Evolutionary conservation across 1,140 invertebrate species (phyloP).

Genomic region (Solen grandis): DNA sequence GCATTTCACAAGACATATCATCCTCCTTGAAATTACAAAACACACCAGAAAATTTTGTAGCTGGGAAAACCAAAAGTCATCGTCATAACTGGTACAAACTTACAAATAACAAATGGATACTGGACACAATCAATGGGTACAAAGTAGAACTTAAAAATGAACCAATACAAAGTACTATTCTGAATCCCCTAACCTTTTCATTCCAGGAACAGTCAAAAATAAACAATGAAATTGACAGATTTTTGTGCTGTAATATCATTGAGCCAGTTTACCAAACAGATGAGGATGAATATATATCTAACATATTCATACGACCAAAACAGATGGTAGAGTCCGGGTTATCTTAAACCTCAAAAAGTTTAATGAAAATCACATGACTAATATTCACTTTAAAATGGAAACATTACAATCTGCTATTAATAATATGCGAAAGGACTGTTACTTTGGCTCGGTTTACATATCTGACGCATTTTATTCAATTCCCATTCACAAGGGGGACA

Average conservation of each 20-base stretch:
- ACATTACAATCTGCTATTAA: slow-evolving; percentile 1
- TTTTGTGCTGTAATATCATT: too few relatives aligned
- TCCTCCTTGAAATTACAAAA: slow-evolving; percentile 2
- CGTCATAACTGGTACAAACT: too few relatives aligned
- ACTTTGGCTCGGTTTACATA: neutral
- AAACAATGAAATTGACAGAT: neutral
- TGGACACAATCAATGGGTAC: too few relatives aligned
- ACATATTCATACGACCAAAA: slow-evolving; percentile 13
- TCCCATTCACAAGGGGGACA: neutral
- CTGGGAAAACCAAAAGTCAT: neutral
- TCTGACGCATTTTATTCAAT: neutral
- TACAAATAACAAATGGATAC: too few relatives aligned
- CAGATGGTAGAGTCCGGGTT: neutral
- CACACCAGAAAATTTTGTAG: slow-evolving; percentile 2
- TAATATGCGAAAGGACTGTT: neutral
- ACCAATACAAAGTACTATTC: too few relatives aligned
- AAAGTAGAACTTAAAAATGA: too few relatives aligned
- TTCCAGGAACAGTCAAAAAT: neutral
- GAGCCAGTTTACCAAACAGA: neutral
- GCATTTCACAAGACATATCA: slow-evolving; percentile 6
- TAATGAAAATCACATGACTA: neutral
- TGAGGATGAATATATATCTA: neutral
- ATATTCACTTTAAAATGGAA: too few relatives aligned
- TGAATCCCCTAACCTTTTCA: neutral
- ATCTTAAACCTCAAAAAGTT: slow-evolving; percentile 5